These are phyloP conservation scores for Clarias platycephalus DNA, from an alignment of 2,797 vertebrate genomes.

Conservation along the genomic window DNA sequence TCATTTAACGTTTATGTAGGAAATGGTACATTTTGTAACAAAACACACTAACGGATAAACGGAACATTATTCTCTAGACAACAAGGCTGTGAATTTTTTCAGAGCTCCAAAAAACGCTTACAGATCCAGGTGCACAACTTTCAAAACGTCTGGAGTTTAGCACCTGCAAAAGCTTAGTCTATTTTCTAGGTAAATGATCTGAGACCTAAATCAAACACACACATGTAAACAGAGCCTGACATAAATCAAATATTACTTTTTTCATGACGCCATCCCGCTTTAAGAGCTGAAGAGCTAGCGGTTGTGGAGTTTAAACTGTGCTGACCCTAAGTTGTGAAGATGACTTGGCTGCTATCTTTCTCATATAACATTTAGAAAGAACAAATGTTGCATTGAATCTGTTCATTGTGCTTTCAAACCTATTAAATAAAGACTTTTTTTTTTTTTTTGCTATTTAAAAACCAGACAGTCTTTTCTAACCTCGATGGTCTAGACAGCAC, in stretches of 20 bases:
- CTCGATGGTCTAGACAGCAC: not conserved
- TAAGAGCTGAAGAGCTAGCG: not conserved
- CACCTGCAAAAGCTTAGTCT: not conserved
- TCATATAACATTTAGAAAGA: slow-evolving; percentile 9
- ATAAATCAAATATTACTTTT: slow-evolving; percentile 4
- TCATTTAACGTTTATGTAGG: too few species aligned
- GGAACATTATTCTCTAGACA: not conserved
- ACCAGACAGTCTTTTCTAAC: not conserved
- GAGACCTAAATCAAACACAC: too few species aligned
- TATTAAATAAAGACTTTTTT: not conserved
- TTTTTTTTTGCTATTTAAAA: not conserved
- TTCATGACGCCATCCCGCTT: too few species aligned
- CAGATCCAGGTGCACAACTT: not conserved
- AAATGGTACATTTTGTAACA: too few species aligned
- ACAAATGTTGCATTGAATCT: slow-evolving; percentile 15
- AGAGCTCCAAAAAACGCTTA: not conserved
- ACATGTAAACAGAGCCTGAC: not conserved
- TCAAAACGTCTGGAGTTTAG: not conserved
- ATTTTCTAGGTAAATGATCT: not conserved
- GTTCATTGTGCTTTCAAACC: not conserved
- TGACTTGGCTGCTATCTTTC: not conserved
- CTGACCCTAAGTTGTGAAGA: slow-evolving; percentile 3
- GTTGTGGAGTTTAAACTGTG: not conserved
- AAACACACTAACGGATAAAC: not conserved
- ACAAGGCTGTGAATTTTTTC: not conserved